Evolutionary conservation across 2,888 invertebrate species (phyloP).

Genomic region (Rapana venosa): DNA sequence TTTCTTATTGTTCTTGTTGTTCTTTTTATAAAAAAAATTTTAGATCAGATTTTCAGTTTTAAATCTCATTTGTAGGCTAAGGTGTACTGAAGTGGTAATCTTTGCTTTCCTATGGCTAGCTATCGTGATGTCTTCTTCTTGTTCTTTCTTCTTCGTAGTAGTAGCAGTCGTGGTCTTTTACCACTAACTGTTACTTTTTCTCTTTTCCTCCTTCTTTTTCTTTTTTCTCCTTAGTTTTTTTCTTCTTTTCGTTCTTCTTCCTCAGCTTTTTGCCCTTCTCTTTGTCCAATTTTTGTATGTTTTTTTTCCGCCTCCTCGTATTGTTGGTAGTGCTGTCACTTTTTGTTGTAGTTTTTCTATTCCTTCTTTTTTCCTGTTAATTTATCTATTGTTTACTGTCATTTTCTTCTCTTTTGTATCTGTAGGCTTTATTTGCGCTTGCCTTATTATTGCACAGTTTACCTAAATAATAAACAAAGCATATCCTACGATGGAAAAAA

Average conservation of each 20-base stretch:
- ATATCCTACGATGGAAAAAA: too few species aligned
- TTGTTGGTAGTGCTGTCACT: neutral
- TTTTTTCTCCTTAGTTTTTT: neutral
- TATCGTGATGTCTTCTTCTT: too few species aligned
- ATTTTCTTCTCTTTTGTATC: neutral
- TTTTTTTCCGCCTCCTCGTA: neutral
- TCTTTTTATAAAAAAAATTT: too few species aligned
- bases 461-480: too few species aligned
- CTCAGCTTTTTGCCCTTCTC: neutral
- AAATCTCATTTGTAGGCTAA: too few species aligned
- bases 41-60: too few species aligned
- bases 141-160: neutral
- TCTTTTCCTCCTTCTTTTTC: neutral
- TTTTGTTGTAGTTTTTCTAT: too few species aligned
- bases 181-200: neutral
- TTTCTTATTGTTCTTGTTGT: too few species aligned
- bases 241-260: neutral
- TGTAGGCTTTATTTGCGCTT: neutral
- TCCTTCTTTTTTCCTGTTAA: neutral
- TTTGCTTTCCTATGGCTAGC: too few species aligned
- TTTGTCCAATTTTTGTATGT: neutral
- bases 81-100: too few species aligned
- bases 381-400: neutral
- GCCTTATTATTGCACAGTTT: too few species aligned
- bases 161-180: too few species aligned